Evolutionary conservation across 1,140 invertebrate species (phyloP), one percentile per base, ranked within the genome.

Genomic region (Zophobas morio): DNA sequence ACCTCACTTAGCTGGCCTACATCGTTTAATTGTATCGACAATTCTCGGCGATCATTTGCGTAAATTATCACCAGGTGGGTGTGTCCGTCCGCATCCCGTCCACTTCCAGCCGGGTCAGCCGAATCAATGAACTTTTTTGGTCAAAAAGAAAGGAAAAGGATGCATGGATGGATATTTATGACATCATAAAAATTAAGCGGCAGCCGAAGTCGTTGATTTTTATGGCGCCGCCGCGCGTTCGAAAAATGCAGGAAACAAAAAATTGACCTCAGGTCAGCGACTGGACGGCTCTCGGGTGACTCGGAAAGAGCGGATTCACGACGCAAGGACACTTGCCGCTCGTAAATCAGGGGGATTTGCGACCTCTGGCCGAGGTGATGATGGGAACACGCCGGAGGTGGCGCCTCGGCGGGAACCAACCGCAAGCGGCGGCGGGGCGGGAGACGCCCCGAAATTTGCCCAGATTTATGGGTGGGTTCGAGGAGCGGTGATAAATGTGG

Each of bases 1-100:
- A 73, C 71, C 71, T 56, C 60, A 42, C 35, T 70, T 70, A 72
- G 71, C 56, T 73, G 54, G 71, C 49, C 54, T 56, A 42, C 36
- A 54, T 56, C 54, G 70, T 6, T 42, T 66, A 66, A 66, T 42
- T 40, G n/a, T 66, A 4, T 66, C 5, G 56, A 8, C 42, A 8
- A 46, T 46, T 8, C 42, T 46, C 42, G 42, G 6, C 42, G 6
- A 8, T 46, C n/a, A 20, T 51, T 51, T 20, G 49, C n/a, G 49
- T 51, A 51, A 51, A 51, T 51, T 51, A 51, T 51, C 49, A 51
- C 4, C 49, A 51, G 49, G 49, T 51, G 49, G 49, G 49, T 51
- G 49, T 51, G 49, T 5, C 49, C 42, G 3, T 46, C 42, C 3
- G 3, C 42, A 3, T 8, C 42, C 42, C 42, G 42, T 46, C 42